A percentile compares a stretch with the other conserved stretches of the same genome.
Conservation (phyloP, 2,888 invertebrate species). For the Monopis laevigella region DNA sequence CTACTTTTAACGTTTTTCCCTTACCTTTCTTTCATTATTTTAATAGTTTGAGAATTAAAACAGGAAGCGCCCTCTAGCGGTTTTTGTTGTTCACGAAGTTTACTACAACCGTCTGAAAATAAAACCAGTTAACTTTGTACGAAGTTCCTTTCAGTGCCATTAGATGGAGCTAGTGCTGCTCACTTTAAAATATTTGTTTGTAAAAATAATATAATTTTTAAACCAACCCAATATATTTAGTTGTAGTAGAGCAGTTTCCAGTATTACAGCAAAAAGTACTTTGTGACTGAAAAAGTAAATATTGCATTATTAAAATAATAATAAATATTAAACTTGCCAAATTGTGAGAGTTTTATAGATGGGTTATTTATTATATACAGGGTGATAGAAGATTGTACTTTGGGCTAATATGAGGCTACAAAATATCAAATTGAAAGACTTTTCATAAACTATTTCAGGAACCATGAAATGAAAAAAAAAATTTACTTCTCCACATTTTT, state of each 20-base stretch:
- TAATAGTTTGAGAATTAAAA: not conserved
- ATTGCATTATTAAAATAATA: too few relatives aligned
- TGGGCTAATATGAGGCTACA: too few relatives aligned
- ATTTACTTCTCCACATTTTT: too few relatives aligned
- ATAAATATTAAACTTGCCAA: too few relatives aligned
- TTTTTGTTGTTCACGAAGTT: not conserved
- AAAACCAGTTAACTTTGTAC: too few relatives aligned
- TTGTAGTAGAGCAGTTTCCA: conserved; percentile 48
- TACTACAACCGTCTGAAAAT: conserved; percentile 5
- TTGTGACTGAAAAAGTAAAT: conserved; percentile 39
- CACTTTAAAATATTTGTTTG: conserved; percentile 11
- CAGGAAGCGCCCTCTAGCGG: not conserved
- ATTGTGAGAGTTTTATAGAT: too few relatives aligned
- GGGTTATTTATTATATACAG: too few relatives aligned
- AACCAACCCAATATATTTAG: conserved; percentile 42
- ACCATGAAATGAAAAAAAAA: too few relatives aligned
- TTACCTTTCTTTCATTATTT: conserved; percentile 9
- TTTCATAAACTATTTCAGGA: too few relatives aligned
- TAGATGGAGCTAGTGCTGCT: conserved; percentile 30
- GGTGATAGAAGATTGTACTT: too few relatives aligned
- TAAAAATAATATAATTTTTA: conserved; percentile 11
- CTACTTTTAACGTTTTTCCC: not conserved
- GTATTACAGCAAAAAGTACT: conserved; percentile 39
- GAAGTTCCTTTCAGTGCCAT: not conserved
- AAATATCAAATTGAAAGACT: too few relatives aligned